phyloP scores from a whole-genome alignment of 2,113 vertebrate genomes.

The human region DNA sequence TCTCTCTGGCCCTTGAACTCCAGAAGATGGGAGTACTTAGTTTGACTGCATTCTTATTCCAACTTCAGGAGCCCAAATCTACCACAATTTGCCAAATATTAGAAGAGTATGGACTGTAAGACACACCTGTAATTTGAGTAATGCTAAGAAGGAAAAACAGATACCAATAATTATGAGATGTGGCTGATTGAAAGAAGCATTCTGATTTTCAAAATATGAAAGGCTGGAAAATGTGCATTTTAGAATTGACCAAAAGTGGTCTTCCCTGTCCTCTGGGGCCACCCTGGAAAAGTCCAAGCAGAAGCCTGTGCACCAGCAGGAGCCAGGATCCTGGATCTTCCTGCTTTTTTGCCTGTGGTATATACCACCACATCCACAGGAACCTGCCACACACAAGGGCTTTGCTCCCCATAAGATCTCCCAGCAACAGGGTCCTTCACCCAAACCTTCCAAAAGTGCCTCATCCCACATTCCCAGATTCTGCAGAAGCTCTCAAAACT shows the following conservation, averaged over 20 bases:
- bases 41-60: not conserved
- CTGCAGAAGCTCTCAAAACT: not conserved
- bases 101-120: not conserved
- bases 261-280: not conserved
- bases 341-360: accelerated
- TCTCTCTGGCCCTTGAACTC: not conserved
- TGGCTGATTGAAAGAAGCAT: not conserved
- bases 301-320: not conserved
- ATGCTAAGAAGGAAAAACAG: not conserved
- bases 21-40: not conserved
- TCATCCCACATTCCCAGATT: not conserved
- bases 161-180: not conserved
- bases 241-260: not conserved
- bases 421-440: not conserved
- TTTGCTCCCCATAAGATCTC: not conserved
- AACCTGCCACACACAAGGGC: not conserved
- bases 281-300: not conserved
- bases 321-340: no score
- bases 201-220: not conserved
- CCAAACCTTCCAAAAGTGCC: not conserved
- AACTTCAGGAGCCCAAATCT: not conserved
- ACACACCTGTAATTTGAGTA: not conserved
- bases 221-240: not conserved
- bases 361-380: no score
- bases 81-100: not conserved